These are phyloP conservation scores for Vanessa tameamea DNA, from an alignment of 1,140 invertebrate genomes.

Conservation along the genomic window DNA sequence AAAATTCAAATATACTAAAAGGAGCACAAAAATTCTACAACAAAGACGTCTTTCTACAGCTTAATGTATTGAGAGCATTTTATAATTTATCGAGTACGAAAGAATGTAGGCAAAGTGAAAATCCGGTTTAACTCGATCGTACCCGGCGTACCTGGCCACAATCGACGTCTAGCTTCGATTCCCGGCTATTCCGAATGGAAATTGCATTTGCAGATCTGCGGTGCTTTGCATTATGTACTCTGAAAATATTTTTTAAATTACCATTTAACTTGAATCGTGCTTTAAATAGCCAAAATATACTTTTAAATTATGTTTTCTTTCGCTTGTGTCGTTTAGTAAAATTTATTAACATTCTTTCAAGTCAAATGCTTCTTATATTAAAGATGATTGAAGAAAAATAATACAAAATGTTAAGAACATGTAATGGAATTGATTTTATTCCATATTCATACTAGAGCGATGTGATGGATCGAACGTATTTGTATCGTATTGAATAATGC, in stretches of 20 bases:
- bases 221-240: slow-evolving; percentile 61
- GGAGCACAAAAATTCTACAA: not conserved
- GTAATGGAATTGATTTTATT: slow-evolving; percentile 7
- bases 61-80: slow-evolving; percentile 40
- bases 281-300: slow-evolving; percentile 4
- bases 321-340: not conserved
- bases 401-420: not conserved
- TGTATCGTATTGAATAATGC: slow-evolving; percentile 41
- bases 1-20: not conserved
- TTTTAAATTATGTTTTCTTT: not conserved
- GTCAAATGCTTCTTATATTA: not conserved
- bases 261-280: slow-evolving; percentile 15
- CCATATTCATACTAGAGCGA: slow-evolving; percentile 13
- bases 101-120: slow-evolving; percentile 62
- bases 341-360: not conserved
- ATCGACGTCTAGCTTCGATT: slow-evolving; percentile 68
- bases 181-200: slow-evolving; percentile 58
- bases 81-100: slow-evolving; percentile 52
- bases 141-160: slow-evolving; percentile 64
- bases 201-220: slow-evolving; percentile 68
- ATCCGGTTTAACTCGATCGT: slow-evolving; percentile 63
- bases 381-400: not conserved
- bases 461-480: slow-evolving; percentile 31
- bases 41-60: not conserved
- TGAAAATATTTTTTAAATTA: slow-evolving; percentile 59